Percentiles rank a stretch among this genome's conserved stretches.
Evolutionary conservation across 2,888 invertebrate genomes (phyloP).

Genomic region (Stenolophus ochropezus): DNA sequence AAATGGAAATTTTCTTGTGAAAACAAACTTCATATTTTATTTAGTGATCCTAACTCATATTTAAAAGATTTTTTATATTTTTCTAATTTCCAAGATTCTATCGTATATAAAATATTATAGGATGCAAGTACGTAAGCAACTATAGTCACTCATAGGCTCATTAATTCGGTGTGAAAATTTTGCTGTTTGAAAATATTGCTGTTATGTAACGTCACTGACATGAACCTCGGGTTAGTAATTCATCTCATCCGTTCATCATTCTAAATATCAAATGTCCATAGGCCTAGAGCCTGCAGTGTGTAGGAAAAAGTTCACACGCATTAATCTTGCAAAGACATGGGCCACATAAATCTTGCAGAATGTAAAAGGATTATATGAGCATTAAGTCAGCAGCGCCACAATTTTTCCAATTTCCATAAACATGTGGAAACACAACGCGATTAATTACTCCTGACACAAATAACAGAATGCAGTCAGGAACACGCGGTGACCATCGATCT

Average conservation of each 20-base stretch:
- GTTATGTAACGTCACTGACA: too few relatives aligned
- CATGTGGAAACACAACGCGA: conserved; percentile 50
- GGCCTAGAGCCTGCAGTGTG: not conserved
- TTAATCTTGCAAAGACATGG: conserved; percentile 28
- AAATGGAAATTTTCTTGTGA: too few relatives aligned
- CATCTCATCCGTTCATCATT: not conserved
- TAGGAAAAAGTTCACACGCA: conserved; percentile 19
- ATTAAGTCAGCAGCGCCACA: conserved; percentile 8
- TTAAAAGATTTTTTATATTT: too few relatives aligned
- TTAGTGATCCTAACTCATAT: too few relatives aligned
- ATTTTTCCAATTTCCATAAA: conserved; percentile 38
- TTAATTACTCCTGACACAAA: conserved; percentile 53
- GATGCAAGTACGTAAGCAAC: too few relatives aligned
- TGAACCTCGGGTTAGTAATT: conserved; percentile 1
- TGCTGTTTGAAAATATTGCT: too few relatives aligned
- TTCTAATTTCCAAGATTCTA: too few relatives aligned
- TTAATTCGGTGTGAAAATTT: too few relatives aligned
- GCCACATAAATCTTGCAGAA: too few relatives aligned
- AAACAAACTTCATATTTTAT: too few relatives aligned
- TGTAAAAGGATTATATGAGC: conserved; percentile 25
- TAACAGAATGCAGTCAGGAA: conserved; percentile 50
- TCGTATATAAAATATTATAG: too few relatives aligned
- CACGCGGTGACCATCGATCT: conserved; percentile 53
- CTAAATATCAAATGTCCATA: conserved; percentile 21
- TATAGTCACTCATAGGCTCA: too few relatives aligned